Evolutionary conservation across 2,888 invertebrate species (phyloP), one percentile per base, ranked within the genome.

Genomic region (Euplexia lucipara): DNA sequence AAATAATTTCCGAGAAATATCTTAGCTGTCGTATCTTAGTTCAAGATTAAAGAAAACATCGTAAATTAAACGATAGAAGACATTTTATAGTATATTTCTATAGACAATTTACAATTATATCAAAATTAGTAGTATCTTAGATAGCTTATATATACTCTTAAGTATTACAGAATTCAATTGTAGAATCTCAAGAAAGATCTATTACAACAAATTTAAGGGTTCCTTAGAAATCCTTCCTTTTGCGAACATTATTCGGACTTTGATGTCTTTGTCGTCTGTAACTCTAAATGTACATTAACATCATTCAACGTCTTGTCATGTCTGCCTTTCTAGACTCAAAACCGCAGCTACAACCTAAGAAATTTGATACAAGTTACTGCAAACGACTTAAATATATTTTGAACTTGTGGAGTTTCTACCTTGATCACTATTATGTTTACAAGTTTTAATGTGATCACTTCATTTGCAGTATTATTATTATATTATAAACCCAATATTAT

Each of bases 31-130:
- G n/a, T 9, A 20, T 4, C 4, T 6, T 10, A 39, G 7, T 41
- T 37, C 12, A 41, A 47, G 8, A 10, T 41, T 18, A 4, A 37
- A 9, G n/a, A n/a, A n/a, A 22, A n/a, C 30, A 30, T n/a, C 1
- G 7, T 1, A 69, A 73, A 70, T 54, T 1, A 75, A 70, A 75
- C 70, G 75, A 16, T n/a, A n/a, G 0, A 8, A 26, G 12, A 32
- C 8, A 26, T 62, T 62, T 54, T 37, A 53, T 9, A 10, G 7
- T 75, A 6, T 53, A 57, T 68, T n/a, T 75, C 57, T 53, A 54
- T 63, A 20, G 10, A 61, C 32, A 60, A 32, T 34, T 62, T 63
- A 70, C 49, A 75, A 70, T 70, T 70, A 70, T 69, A 72, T 69
- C 45, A 73, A 73, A 73, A 73, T 53, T 42, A 42, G 18, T 39